Base-by-base conservation (phyloP, 2,797 vertebrate species). In the Lacerta viridis region DNA sequence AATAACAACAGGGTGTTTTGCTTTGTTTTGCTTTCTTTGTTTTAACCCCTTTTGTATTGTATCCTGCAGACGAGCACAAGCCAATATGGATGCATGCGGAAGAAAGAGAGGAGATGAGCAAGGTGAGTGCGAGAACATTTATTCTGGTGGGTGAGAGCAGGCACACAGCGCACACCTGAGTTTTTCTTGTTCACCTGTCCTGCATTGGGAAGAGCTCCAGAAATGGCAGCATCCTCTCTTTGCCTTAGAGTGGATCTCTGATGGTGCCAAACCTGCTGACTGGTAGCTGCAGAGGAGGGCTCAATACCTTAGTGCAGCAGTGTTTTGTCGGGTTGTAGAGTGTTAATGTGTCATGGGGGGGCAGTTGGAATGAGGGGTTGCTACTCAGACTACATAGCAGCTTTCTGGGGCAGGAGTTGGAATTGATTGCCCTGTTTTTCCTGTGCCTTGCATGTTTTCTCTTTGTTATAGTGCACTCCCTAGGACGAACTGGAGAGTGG, bases 1-100 rank as follows among this genome's bases (percentile, higher is more conserved):
- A 75, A n/a, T 66, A 74, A 2, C 23, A 66, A 43, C 25, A 39
- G 10, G 33, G 33, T 39, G 4, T 55, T 64, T 55, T 9, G 10
- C 20, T 23, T 39, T 27, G 18, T n/a, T 43, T 36, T 17, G 5
- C 7, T 6, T 55, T n/a, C 88, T 23, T 41, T 27, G 18, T 25
- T 46, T 36, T 15, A 13, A 50, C 46, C 46, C 2, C 2, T 7
- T 39, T 18, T 36, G 23, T 69, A 10, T 39, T 95, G 80, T 90
- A 92, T 84, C 61, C 75, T 95, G 82, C 97, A 99, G 99, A 98
- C 94, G 98, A 99, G 90, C 99, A 99, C 97, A 99, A 99, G 91
- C 99, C 99, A 33, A 99, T 99, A 96, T 99, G 99, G 99, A 99
- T 99, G 99, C 99, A 99, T 2, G 99, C 99, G 1, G 99, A 99